Conservation (phyloP, 2,888 invertebrate species). For the Zaprionus lineosus region DNA sequence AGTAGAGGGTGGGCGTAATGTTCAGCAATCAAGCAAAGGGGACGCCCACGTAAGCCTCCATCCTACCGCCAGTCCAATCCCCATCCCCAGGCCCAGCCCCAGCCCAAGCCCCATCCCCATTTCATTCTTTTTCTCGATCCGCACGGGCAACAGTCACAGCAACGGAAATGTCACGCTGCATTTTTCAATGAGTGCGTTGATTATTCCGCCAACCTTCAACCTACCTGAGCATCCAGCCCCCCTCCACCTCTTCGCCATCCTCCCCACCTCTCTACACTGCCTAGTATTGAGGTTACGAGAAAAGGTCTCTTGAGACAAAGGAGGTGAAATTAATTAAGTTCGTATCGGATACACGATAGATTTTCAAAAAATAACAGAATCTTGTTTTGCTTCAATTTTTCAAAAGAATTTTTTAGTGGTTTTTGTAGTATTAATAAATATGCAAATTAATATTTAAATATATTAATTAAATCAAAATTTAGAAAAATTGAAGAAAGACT, state of each 20-base stretch:
- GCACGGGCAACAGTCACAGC: slow-evolving; percentile 28
- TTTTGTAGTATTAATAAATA: no score
- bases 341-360: slow-evolving; percentile 13
- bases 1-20: not conserved
- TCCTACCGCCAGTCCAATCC: slow-evolving; percentile 6
- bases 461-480: no score
- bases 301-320: slow-evolving; percentile 26
- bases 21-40: not conserved
- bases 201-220: slow-evolving; percentile 46
- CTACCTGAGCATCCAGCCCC: not conserved
- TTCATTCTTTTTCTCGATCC: not conserved
- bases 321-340: slow-evolving; percentile 59
- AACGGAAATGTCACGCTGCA: slow-evolving; percentile 67
- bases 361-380: slow-evolving; percentile 10
- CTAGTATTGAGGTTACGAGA: no score
- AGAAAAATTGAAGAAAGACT: no score
- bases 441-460: no score
- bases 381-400: no score
- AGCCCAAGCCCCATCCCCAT: not conserved
- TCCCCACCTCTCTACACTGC: no score
- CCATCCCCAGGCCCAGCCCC: slow-evolving; percentile 1
- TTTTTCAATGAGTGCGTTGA: slow-evolving; percentile 72
- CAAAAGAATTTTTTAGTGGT: no score
- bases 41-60: slow-evolving; percentile 36
- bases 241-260: no score